Evolutionary conservation across 2,888 invertebrate species (phyloP), one percentile per base, ranked within the genome.

Genomic region (Lasioglossum villosulum): DNA sequence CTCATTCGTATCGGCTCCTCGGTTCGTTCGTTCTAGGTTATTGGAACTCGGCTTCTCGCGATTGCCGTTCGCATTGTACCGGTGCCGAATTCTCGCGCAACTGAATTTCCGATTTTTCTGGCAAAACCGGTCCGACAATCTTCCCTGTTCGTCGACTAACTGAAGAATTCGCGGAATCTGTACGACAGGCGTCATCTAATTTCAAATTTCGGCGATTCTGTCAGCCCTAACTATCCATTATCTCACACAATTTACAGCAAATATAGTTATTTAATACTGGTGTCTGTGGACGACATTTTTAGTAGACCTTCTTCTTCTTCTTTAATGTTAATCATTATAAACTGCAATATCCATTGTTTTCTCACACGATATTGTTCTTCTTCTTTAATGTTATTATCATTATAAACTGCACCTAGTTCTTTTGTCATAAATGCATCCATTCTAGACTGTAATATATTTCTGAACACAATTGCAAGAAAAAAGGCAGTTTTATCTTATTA

Each of bases 11-110:
- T 63, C 63, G 63, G 63, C 27, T 63, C 16, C 30, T 30, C 63
- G 63, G 10, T n/a, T 52, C n/a, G n/a, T 59, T 59, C 66, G 66
- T 66, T 66, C 19, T 66, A 66, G 66, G 66, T 66, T 66, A 66
- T 66, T 8, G 66, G 66, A 66, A 30, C 66, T 66, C 34, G 34
- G 19, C 10, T 34, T 34, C 66, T 30, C 66, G 14, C 42, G 45
- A 71, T 71, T 71, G 16, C 71, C 71, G 45, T 71, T 45, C 42
- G 39, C 42, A 63, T 63, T 63, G 63, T 63, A 30, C 16, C 63
- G 63, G 30, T 30, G 63, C 63, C 63, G 16, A 63, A 63, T 63
- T 63, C 63, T 30, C 63, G 63, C 30, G 63, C 30, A 30, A 30
- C 16, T 14, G 27, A 27, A 30, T 30, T 30, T 59, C 27, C 59